Conservation (phyloP, 2,888 invertebrate genomes). For the Desoria tigrina region DNA sequence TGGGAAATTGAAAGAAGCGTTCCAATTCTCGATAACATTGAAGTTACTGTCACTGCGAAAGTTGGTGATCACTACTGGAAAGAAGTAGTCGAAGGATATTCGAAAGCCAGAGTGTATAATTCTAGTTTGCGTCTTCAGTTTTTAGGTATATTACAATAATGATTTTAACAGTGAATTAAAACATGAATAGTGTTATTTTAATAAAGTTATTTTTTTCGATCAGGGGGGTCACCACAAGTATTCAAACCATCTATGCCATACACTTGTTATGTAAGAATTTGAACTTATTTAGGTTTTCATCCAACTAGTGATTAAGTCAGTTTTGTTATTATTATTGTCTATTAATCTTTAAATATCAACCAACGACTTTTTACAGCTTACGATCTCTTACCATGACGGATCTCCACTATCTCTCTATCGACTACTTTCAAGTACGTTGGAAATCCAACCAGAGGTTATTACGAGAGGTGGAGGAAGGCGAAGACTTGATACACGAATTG, state of each 20-base stretch:
- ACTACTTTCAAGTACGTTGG: constrained; percentile 67
- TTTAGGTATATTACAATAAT: too few species aligned
- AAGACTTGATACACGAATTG: constrained; percentile 64
- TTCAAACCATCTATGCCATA: constrained; percentile 95
- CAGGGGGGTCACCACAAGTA: constrained; percentile 84
- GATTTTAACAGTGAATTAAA: too few species aligned
- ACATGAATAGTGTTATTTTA: too few species aligned
- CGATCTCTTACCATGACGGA: constrained; percentile 88
- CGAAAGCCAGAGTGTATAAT: constrained; percentile 83
- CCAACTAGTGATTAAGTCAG: too few species aligned
- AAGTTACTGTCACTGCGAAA: constrained; percentile 78
- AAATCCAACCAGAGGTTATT: constrained; percentile 67
- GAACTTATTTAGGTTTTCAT: too few species aligned
- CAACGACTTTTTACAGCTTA: constrained; percentile 63
- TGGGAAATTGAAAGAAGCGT: constrained; percentile 70
- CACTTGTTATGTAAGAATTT: constrained; percentile 71
- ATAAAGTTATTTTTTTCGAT: too few species aligned
- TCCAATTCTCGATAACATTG: constrained; percentile 69
- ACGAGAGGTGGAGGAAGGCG: constrained; percentile 66
- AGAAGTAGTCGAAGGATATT: constrained; percentile 82
- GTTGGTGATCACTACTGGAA: constrained; percentile 85
- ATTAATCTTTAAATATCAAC: background rate
- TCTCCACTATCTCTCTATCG: constrained; percentile 71
- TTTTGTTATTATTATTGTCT: constrained; percentile 3
- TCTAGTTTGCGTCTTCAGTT: constrained; percentile 80